A percentile compares a stretch with the other conserved stretches of the same genome.
These are phyloP conservation scores for Acanthis flammea DNA, from an alignment of 2,797 vertebrate species.

Conservation along the genomic window DNA sequence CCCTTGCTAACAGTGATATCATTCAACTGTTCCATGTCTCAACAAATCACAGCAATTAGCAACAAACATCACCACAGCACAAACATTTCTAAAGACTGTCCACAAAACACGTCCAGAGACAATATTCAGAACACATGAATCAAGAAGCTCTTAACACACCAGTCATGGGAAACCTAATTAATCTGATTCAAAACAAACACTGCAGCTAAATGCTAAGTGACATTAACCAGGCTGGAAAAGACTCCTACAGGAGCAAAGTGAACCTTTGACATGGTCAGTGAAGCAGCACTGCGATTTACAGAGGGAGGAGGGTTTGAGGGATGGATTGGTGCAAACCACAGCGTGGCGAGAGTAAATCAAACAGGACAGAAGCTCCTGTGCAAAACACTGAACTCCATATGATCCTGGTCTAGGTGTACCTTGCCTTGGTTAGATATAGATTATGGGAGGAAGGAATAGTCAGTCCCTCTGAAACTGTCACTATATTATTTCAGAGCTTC, in stretches of 20 bases:
- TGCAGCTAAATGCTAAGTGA: neutral
- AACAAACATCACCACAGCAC: neutral
- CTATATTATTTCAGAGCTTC: neutral
- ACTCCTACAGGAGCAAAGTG: neutral
- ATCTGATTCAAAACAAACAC: constrained; percentile 26
- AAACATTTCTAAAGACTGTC: constrained; percentile 17
- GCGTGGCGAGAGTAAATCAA: rapidly evolving
- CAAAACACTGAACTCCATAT: neutral
- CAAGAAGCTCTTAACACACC: neutral
- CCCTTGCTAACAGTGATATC: neutral
- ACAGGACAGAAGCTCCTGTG: neutral
- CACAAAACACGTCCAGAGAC: neutral
- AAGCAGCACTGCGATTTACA: neutral
- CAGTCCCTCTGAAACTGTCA: neutral
- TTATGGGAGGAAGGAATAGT: neutral
- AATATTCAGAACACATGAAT: constrained; percentile 4
- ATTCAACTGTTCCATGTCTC: neutral
- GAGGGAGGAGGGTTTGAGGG: neutral
- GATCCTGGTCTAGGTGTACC: neutral
- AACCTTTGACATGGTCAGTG: neutral
- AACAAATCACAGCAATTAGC: constrained; percentile 35
- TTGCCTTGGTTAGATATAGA: neutral
- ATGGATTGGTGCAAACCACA: neutral
- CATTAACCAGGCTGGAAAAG: constrained; percentile 4
- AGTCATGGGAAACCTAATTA: constrained; percentile 48